Percentiles rank a stretch among this genome's conserved stretches.
These are phyloP conservation scores for Zonotrichia albicollis DNA, from an alignment of 2,797 vertebrate genomes.

Conservation along the genomic window DNA sequence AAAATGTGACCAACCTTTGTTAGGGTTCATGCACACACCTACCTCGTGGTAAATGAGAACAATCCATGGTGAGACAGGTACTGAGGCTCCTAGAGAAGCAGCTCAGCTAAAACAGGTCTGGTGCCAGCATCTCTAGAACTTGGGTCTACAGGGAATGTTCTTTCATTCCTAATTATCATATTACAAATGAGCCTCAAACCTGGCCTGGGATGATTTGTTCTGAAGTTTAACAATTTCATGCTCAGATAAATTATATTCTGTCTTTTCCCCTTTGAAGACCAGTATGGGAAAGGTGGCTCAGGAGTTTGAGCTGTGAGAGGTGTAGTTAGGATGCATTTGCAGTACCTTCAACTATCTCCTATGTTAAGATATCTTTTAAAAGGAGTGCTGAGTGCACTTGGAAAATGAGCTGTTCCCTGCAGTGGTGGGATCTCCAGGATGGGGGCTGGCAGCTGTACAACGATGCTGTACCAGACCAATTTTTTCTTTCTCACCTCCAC, in stretches of 20 bases:
- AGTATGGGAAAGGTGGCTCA: slow-evolving; percentile 16
- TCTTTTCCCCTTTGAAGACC: neutral
- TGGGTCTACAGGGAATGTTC: neutral
- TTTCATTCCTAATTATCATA: neutral
- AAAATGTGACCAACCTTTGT: neutral
- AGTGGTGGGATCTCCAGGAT: neutral
- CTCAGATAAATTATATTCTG: neutral
- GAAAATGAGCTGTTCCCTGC: neutral
- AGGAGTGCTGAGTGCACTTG: neutral
- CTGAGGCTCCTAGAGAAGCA: neutral
- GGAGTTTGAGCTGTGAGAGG: neutral
- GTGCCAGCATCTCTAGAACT: neutral
- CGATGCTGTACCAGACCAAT: neutral
- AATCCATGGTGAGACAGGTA: neutral
- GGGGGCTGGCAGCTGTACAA: neutral
- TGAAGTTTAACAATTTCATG: neutral
- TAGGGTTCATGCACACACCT: neutral
- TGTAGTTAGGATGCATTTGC: neutral
- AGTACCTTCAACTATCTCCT: neutral
- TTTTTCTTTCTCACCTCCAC: neutral
- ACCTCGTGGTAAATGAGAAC: neutral
- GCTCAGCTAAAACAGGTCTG: neutral
- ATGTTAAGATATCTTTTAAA: neutral
- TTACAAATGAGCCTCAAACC: neutral
- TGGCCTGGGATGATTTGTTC: neutral